phyloP scores from a whole-genome alignment of 2,888 invertebrate genomes.

The Xestia c-nigrum region DNA sequence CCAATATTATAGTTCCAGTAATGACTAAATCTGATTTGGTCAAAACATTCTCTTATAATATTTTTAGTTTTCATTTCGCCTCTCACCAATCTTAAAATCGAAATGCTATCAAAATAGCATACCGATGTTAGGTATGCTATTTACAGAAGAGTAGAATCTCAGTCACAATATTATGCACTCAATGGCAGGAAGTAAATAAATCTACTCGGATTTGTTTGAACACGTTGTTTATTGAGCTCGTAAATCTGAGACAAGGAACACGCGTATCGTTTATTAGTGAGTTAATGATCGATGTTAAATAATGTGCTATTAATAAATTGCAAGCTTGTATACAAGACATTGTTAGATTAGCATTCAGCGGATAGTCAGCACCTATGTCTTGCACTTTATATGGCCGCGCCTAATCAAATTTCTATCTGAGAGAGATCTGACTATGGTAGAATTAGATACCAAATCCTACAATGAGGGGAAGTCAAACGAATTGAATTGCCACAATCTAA shows the following conservation, averaged over 20 bases:
- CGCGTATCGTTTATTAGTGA: constrained; percentile 19
- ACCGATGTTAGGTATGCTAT: neutral
- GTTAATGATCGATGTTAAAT: constrained; percentile 33
- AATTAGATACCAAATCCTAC: no score
- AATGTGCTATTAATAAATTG: constrained; percentile 30
- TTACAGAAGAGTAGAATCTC: neutral
- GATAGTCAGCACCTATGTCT: neutral
- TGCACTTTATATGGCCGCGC: neutral
- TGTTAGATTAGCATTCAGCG: neutral
- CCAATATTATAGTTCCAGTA: no score
- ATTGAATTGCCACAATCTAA: neutral
- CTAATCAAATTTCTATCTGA: neutral
- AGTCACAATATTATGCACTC: constrained; percentile 15
- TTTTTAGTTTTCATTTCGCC: neutral
- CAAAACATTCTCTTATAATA: no score
- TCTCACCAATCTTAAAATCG: neutral
- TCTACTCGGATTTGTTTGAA: constrained; percentile 23
- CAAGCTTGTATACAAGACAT: constrained; percentile 5
- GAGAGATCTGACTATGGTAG: neutral
- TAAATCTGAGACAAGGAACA: constrained; percentile 39
- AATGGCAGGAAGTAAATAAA: constrained; percentile 36
- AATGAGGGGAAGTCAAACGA: neutral
- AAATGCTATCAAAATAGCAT: no score
- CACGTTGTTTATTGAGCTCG: constrained; percentile 38
- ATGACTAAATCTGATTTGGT: no score